Base-by-base conservation (phyloP, 2,797 vertebrate genomes). In the Pitangus sulphuratus region DNA sequence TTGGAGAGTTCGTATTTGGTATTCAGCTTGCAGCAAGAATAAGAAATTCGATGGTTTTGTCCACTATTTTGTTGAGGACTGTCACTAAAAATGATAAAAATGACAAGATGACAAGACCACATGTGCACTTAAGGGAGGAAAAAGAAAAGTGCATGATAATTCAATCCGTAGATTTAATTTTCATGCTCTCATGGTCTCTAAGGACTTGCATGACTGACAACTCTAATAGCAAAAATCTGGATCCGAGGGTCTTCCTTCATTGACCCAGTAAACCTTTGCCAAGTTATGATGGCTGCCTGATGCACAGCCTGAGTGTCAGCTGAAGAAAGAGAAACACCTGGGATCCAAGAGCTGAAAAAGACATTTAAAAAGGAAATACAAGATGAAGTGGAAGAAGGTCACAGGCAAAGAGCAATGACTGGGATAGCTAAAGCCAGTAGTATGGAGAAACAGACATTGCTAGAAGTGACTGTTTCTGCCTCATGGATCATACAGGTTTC, bases 291-390 rank as follows among this genome's bases (percentile, higher is more conserved):
- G 68, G 92, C 70, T 96, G 87, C 85, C 87, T 94, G 94, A 87
- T 82, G 87, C 56, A 64, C 70, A 82, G 56, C 56, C 40, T 39
- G 71, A 90, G 83, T 89, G 93, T 92, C 87, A 96, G 77, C 57
- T 90, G 83, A 93, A 93, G 95, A 84, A 96, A 88, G 45, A 94
- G 83, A 96, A 95, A 96, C 96, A 96, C 95, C 94, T 95, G 96
- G 95, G 80, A 80, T 57, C 74, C 56, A 26, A 66, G 70, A 82
- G 44, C 70, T 87, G 85, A 95, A 84, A 96, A 96, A 93, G 64
- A 58, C 37, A 68, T 88, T 79, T 58, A 3, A 37, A 89, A 86
- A 84, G 20, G 60, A 87, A 96, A 87, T 68, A n/a, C 8, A 91
- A 74, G 58, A 42, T 87, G 74, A 87, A 87, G 48, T 70, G n/a